Base-by-base conservation (phyloP, 2,113 vertebrate species). In the Elephas maximus region DNA sequence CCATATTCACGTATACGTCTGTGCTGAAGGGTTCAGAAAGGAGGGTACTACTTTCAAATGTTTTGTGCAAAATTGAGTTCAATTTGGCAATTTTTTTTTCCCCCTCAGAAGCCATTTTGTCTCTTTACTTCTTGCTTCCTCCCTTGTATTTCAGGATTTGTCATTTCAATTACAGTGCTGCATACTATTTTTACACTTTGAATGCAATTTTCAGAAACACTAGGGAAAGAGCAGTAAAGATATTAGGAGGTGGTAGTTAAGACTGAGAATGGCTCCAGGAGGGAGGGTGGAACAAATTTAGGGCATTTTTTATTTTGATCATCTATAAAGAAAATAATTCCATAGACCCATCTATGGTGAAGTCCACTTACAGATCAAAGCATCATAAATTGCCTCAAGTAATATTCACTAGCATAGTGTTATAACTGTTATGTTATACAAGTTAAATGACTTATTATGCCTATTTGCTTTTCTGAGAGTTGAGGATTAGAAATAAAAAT, bases 251-350 rank as follows among this genome's bases (percentile, higher is more conserved):
- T 92, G 78, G 93, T 93, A 88, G 93, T 98, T 94, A 95, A 95
- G 88, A 77, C 92, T 77, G 92, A 95, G 82, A 84, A 81, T 57
- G 92, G 77, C 93, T 98, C 89, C 37, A 14, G 81, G 84, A 97
- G 53, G 81, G 84, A 97, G 96, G 87, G 62, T 94, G 92, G 94
- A 97, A 96, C 93, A 93, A 80, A 98, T 97, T 96, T 95, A 97
- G 96, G 57, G 90, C 67, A 1, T 93, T 95, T 96, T 98, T 92
- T 92, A 37, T 97, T 98, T 96, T 98, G 96, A 98, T 97, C 96
- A 95, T 94, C 94, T 96, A 71, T 94, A 94, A 93, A 97, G 95
- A 92, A 97, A 96, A 92, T 90, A 95, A 97, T 96, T 97, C 95
- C 78, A 33, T 60, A 62, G 90, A 62, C 80, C 91, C 51, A 30